Base-by-base conservation (phyloP, 2,113 vertebrate species). In the Vidua chalybeata region DNA sequence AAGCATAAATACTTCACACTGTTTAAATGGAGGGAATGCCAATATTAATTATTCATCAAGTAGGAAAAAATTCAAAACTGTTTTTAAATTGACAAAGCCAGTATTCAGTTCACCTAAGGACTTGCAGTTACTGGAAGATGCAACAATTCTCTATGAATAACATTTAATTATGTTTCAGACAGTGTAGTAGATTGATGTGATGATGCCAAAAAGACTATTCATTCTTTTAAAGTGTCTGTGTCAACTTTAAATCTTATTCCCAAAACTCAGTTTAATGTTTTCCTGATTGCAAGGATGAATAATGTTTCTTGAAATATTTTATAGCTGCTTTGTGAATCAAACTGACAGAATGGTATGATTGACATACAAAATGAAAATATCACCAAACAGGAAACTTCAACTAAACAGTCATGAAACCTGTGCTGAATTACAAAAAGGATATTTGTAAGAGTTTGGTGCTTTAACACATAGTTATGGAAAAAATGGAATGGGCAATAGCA, bases 281-380 rank as follows among this genome's bases (percentile, higher is more conserved):
- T 83, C 23, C 37, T 79, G 59, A 39, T 68, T 88, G 49, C 31
- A 69, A 73, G 46, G 66, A 87, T 87, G 63, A 76, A 80, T 71
- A 66, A 48, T 48, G n/a, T 87, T 85, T 74, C 75, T 74, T 91
- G 84, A 84, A 89, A 27, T 91, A 87, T 49, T 84, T 90, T 62
- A 81, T 46, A 51, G 39, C 28, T 89, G 37, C 30, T 74, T 89
- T 84, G 51, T 81, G 51, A 71, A 94, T 89, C 59, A 87, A 80
- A 86, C 48, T 75, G 92, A 59, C 22, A 68, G 49, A 87, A 64
- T 61, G 6, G 75, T 75, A 54, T 67, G 45, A 86, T 4, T 91
- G 61, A 52, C 18, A 22, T 58, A 69, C 13, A 66, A 52, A 79
- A 80, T 18, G 7, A 77, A 89, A 76, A 64, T 58, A 35, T 77